These are phyloP conservation scores for Myotis vivesi DNA, from an alignment of 2,797 vertebrate species.

Conservation along the genomic window DNA sequence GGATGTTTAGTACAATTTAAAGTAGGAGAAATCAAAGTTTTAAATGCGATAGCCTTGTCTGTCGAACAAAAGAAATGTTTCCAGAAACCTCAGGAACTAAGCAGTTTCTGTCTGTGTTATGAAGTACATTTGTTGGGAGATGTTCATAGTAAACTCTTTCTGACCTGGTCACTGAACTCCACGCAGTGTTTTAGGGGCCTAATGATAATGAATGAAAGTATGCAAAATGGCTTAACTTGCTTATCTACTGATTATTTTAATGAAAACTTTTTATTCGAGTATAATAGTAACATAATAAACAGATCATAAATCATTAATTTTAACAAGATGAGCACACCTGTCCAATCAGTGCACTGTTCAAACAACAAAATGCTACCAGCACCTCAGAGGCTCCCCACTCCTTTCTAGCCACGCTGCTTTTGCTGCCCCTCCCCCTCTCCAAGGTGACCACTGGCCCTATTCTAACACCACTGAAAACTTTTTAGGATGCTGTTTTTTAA, in stretches of 20 bases:
- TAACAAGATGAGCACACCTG: neutral
- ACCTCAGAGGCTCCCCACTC: neutral
- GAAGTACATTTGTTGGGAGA: neutral
- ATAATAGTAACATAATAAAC: neutral
- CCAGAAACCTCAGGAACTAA: neutral
- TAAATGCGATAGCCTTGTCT: neutral
- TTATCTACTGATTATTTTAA: neutral
- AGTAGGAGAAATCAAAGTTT: neutral
- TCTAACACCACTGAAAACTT: neutral
- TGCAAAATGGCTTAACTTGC: neutral
- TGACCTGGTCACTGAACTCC: neutral
- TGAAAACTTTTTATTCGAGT: neutral
- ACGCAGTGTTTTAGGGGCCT: neutral
- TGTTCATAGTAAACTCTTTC: neutral
- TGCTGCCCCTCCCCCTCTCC: neutral
- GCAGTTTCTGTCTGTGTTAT: neutral
- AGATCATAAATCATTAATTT: neutral
- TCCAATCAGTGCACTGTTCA: neutral
- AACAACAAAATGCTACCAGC: neutral
- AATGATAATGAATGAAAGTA: neutral
- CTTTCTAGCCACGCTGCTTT: neutral
- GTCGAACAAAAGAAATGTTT: neutral
- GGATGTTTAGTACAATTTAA: neutral
- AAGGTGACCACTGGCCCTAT: neutral
- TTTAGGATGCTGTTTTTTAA: slow-evolving; percentile 34